phyloP scores from a whole-genome alignment of 1,140 invertebrate genomes.

The Bombus vancouverensis region DNA sequence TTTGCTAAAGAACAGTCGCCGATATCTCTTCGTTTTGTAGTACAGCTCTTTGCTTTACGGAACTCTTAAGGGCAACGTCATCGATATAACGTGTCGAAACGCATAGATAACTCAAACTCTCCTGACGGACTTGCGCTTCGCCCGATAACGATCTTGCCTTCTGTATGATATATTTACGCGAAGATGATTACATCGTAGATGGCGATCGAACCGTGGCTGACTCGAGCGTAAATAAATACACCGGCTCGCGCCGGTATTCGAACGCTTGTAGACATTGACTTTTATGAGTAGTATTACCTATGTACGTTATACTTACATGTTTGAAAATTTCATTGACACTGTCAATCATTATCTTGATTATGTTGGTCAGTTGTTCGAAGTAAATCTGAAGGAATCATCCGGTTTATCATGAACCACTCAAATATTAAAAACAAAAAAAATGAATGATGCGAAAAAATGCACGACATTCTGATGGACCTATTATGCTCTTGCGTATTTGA shows the following conservation, averaged over 20 bases:
- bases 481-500: too few relatives aligned
- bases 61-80: conserved; percentile 27
- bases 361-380: not conserved
- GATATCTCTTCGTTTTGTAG: conserved; percentile 9
- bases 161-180: not conserved
- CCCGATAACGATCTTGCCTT: not conserved
- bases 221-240: not conserved
- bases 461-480: too few relatives aligned
- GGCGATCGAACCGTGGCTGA: too few relatives aligned
- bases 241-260: not conserved
- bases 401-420: too few relatives aligned
- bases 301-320: not conserved
- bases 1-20: conserved; percentile 12
- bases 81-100: not conserved
- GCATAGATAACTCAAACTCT: not conserved
- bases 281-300: not conserved
- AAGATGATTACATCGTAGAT: not conserved
- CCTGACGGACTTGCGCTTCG: not conserved
- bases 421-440: too few relatives aligned
- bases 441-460: too few relatives aligned
- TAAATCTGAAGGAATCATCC: not conserved
- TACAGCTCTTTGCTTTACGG: conserved; percentile 4
- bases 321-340: not conserved
- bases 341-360: not conserved
- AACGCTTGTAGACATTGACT: not conserved